A percentile compares a stretch with the other conserved stretches of the same genome.
These are phyloP conservation scores for Hipposideros larvatus DNA, from an alignment of 2,797 vertebrate species.

Conservation along the genomic window DNA sequence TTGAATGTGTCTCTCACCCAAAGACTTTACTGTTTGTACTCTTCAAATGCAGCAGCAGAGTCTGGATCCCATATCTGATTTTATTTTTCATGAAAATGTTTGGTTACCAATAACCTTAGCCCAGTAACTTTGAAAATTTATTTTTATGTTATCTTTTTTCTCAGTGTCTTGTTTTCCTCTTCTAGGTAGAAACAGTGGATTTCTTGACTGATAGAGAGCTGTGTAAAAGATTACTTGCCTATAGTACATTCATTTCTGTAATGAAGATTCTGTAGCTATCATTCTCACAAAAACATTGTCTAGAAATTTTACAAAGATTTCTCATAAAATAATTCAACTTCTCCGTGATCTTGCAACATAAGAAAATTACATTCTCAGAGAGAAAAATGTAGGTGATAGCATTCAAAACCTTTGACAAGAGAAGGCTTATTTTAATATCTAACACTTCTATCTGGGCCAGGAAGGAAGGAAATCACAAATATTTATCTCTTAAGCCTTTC, in stretches of 20 bases:
- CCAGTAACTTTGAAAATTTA: background rate
- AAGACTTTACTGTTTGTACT: background rate
- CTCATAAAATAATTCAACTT: constrained; percentile 21
- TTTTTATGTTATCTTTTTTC: background rate
- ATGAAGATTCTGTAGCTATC: background rate
- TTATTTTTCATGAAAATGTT: constrained; percentile 46
- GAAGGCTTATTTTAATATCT: background rate
- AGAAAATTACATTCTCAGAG: background rate
- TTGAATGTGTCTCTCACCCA: background rate
- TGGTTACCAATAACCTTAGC: background rate
- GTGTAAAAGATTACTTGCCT: constrained; percentile 23
- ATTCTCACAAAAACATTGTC: constrained; percentile 45
- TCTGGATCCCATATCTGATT: constrained; percentile 7
- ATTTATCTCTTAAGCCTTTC: constrained; percentile 25
- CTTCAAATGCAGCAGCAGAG: constrained; percentile 10
- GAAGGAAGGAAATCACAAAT: constrained; percentile 37
- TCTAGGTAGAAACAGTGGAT: background rate
- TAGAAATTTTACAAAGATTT: background rate
- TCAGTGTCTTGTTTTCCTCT: background rate
- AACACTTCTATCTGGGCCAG: background rate
- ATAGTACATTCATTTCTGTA: background rate
- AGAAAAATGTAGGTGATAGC: background rate
- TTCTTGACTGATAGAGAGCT: constrained; percentile 4
- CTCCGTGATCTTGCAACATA: background rate
- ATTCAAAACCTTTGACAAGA: background rate